Evolutionary conservation across 2,797 vertebrate species (phyloP).

Genomic region (Enteromius afrohamiltoni): DNA sequence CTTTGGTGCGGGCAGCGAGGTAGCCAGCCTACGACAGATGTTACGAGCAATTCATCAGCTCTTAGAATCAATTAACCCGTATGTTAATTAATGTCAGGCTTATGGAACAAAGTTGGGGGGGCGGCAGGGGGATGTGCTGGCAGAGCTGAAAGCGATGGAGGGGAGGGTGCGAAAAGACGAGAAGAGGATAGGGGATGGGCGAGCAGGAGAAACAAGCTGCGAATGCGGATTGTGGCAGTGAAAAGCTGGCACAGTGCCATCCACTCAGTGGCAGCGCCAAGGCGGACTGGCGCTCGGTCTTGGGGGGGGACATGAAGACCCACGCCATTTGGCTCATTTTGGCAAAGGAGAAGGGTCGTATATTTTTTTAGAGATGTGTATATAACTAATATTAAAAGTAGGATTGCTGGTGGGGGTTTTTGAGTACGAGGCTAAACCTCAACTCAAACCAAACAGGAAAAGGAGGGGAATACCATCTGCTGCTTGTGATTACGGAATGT

Average conservation of each 20-base stretch:
- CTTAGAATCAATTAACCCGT: constrained; percentile 96
- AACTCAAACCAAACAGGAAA: constrained; percentile 53
- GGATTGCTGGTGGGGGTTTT: constrained; percentile 41
- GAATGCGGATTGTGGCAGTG: constrained; percentile 94
- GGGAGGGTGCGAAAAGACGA: constrained; percentile 78
- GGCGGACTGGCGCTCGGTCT: constrained; percentile 82
- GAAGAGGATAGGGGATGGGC: constrained; percentile 86
- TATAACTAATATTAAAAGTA: constrained; percentile 53
- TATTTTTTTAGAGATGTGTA: constrained; percentile 48
- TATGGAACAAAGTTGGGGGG: constrained; percentile 83
- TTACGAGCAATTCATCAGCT: constrained; percentile 86
- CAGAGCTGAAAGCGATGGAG: constrained; percentile 77
- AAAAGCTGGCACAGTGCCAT: constrained; percentile 99
- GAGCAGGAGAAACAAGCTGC: constrained; percentile 90
- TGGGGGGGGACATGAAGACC: constrained; percentile 67
- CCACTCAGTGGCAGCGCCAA: constrained; percentile 98
- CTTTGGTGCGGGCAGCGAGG: constrained; percentile 70
- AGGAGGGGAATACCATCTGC: constrained; percentile 62
- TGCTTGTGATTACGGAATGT: constrained; percentile 40
- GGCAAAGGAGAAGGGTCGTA: constrained; percentile 47
- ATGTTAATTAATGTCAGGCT: constrained; percentile 98
- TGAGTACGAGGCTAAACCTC: constrained; percentile 49
- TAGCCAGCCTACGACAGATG: constrained; percentile 77
- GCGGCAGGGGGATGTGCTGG: constrained; percentile 74
- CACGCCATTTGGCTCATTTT: constrained; percentile 74